Percentiles rank a stretch among this genome's conserved stretches.
Conservation (phyloP, 2,113 vertebrate genomes). For the Parotia lawesii region DNA sequence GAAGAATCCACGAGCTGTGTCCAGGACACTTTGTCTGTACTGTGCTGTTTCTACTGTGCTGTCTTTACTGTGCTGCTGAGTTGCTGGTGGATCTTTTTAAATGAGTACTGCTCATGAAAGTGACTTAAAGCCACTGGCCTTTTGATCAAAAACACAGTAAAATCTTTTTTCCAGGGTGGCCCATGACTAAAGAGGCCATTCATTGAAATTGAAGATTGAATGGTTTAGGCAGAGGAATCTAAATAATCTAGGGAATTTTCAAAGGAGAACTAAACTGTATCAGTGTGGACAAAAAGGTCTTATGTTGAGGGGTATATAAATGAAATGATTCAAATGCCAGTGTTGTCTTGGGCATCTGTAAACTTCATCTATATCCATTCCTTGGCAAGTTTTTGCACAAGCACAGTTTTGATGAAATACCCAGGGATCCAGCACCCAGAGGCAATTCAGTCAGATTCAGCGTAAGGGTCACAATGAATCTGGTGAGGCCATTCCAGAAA, state of each 20-base stretch:
- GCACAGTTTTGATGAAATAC: neutral
- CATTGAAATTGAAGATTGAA: neutral
- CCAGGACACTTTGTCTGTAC: neutral
- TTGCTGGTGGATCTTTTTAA: neutral
- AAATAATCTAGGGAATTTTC: neutral
- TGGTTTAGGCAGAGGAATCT: neutral
- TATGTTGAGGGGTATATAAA: neutral
- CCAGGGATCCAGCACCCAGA: neutral
- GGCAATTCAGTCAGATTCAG: neutral
- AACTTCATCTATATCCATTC: neutral
- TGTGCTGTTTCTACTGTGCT: neutral
- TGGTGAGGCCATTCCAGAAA: neutral
- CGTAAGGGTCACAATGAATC: neutral
- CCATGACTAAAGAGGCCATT: neutral
- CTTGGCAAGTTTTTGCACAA: neutral
- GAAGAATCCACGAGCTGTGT: neutral
- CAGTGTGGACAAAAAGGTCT: neutral
- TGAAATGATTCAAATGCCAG: neutral
- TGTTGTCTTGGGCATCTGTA: neutral
- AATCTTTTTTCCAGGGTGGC: neutral
- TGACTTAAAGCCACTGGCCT: neutral
- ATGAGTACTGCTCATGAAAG: neutral
- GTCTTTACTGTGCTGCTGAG: neutral
- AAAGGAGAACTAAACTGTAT: neutral
- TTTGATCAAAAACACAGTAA: neutral